Evolutionary conservation across 2,113 vertebrate species (phyloP), one percentile per base, ranked within the genome.

Genomic region (Colossoma macropomum): DNA sequence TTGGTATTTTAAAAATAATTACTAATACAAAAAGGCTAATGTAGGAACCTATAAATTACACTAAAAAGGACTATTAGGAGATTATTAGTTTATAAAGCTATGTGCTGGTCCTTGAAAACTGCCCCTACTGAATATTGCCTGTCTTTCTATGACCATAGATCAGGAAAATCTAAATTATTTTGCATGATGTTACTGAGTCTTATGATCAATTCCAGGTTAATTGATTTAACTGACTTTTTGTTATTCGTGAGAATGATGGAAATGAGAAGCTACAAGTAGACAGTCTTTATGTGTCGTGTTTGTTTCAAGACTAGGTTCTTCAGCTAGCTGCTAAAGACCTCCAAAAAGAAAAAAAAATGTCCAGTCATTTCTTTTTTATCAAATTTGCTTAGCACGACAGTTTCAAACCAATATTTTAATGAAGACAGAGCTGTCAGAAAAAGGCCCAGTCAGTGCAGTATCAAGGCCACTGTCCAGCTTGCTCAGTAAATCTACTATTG

Each of bases 1-100:
- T 96, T 97, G 96, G 97, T 98, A 98, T 98, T 99, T 99, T 99
- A 98, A 96, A 98, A 98, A 98, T 99, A 99, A 99, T 99, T 99
- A 98, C 97, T 96, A 96, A 97, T 95, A 97, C 96, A 96, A 98
- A 98, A 97, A 96, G 94, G 95, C 95, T 98, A 98, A 98, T 98
- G 96, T 94, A 98, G 95, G 94, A 96, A 95, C 94, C 95, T 93
- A 97, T 98, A 97, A 98, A 98, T 98, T 96, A 96, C 88, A 88
- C 94, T 97, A 94, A 97, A 98, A 96, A 95, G 95, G 94, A 95
- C 95, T 95, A 98, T 98, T 98, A 97, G 94, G 94, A 89, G 90
- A 95, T 95, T 93, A 96, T 97, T 97, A 97, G 97, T 98, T 98
- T 97, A 97, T 97, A 98, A 98, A 98, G 96, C 95, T 94, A 93